These are phyloP conservation scores for Rapana venosa DNA, from an alignment of 2,888 invertebrate genomes.

Conservation along the genomic window DNA sequence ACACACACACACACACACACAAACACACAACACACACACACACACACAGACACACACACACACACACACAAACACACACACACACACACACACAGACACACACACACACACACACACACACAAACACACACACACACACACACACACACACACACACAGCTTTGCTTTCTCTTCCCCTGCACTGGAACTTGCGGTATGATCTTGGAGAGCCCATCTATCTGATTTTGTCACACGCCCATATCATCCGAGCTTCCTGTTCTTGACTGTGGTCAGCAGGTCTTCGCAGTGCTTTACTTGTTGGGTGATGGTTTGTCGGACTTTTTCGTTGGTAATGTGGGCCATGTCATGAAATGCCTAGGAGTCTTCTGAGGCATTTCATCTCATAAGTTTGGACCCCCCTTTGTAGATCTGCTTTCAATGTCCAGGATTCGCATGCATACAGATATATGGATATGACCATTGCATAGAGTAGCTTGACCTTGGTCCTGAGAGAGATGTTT, in stretches of 20 bases:
- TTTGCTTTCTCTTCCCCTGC: too few relatives aligned
- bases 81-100: constrained; percentile 2
- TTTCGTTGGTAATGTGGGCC: background rate
- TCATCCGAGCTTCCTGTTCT: background rate
- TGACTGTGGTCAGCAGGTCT: background rate
- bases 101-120: background rate
- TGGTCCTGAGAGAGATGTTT: too few relatives aligned
- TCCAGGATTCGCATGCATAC: too few relatives aligned
- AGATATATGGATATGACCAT: too few relatives aligned
- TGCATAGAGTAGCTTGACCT: too few relatives aligned
- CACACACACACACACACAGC: background rate
- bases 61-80: background rate
- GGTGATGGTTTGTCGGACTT: background rate
- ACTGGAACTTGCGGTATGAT: background rate
- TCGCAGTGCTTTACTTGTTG: background rate
- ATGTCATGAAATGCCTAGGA: too few relatives aligned
- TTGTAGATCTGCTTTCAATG: too few relatives aligned
- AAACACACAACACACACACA: constrained; percentile 12
- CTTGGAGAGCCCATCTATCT: too few relatives aligned
- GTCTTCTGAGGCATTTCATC: too few relatives aligned
- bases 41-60: background rate
- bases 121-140: constrained; percentile 12
- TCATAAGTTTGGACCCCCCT: too few relatives aligned
- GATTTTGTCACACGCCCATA: background rate
- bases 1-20: constrained; percentile 3